phyloP scores from a whole-genome alignment of 2,888 invertebrate species.

The Steinernema carpocapsae region DNA sequence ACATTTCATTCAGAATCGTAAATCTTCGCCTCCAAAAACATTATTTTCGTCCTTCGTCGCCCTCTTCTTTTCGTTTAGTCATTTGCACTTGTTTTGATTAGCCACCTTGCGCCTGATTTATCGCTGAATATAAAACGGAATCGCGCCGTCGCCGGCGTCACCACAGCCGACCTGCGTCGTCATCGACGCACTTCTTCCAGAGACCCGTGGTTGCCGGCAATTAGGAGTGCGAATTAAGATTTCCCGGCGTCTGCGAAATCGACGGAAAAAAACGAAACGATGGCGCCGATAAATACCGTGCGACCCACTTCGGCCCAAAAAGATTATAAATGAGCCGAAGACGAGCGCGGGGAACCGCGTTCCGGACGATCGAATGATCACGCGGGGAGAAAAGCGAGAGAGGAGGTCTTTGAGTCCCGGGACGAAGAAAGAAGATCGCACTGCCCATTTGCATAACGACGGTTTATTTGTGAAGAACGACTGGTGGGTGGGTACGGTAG shows the following conservation, averaged over 20 bases:
- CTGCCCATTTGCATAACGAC: no score
- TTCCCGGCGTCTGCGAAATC: neutral
- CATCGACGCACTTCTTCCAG: neutral
- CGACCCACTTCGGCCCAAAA: neutral
- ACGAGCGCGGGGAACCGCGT: neutral
- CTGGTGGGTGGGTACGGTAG: no score
- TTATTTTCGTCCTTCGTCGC: neutral
- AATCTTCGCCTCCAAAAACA: neutral
- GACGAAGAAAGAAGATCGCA: no score
- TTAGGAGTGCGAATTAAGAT: slow-evolving; percentile 8
- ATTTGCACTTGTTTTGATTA: neutral
- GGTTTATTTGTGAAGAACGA: no score
- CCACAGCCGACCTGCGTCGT: neutral
- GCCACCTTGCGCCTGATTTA: neutral
- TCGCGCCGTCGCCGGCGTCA: no score
- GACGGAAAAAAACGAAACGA: neutral
- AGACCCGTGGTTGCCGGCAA: neutral
- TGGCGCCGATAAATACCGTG: slow-evolving; percentile 13
- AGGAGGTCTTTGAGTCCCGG: no score
- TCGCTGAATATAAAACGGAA: neutral
- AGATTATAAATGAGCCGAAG: slow-evolving; percentile 2
- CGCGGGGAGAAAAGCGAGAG: neutral
- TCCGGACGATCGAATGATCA: neutral
- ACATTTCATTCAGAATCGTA: neutral
- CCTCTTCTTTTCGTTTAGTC: neutral